These are phyloP conservation scores for Pterocles burchelli DNA, from an alignment of 2,113 vertebrate genomes.

Conservation along the genomic window DNA sequence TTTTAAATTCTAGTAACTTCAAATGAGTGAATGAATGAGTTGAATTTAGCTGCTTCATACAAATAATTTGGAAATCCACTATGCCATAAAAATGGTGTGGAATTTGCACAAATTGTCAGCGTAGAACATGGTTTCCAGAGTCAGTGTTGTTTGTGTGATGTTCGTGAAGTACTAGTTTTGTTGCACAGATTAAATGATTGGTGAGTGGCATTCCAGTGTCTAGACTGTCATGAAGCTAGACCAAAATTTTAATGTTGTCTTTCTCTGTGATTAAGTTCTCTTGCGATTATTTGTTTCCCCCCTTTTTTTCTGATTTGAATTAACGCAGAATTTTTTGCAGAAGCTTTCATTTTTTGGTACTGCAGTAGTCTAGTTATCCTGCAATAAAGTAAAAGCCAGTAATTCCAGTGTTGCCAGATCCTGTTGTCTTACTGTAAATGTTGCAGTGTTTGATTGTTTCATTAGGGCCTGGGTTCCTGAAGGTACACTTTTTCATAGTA, in stretches of 20 bases:
- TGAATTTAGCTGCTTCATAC: constrained; percentile 54
- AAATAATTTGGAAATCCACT: constrained; percentile 15
- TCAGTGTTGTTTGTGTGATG: constrained; percentile 29
- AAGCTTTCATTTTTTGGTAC: background rate
- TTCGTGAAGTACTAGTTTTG: constrained; percentile 22
- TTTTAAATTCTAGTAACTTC: background rate
- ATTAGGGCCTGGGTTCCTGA: background rate
- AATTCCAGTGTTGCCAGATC: background rate
- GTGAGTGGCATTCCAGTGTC: constrained; percentile 50
- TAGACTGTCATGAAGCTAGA: constrained; percentile 13
- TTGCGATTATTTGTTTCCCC: background rate
- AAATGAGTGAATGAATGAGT: background rate
- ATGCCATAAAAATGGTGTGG: constrained; percentile 9
- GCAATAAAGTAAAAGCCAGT: background rate
- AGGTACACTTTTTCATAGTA: background rate
- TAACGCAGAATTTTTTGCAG: background rate
- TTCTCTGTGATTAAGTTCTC: constrained; percentile 34
- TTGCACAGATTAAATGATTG: constrained; percentile 17
- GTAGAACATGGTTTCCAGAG: constrained; percentile 23
- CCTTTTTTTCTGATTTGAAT: background rate
- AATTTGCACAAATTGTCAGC: constrained; percentile 44
- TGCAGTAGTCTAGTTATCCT: background rate
- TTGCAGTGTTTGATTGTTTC: background rate
- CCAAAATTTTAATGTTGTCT: constrained; percentile 11
- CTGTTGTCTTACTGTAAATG: background rate